Evolutionary conservation across 2,888 invertebrate species (phyloP), one percentile per base, ranked within the genome.

Genomic region (Scelioninae gen. 1): DNA sequence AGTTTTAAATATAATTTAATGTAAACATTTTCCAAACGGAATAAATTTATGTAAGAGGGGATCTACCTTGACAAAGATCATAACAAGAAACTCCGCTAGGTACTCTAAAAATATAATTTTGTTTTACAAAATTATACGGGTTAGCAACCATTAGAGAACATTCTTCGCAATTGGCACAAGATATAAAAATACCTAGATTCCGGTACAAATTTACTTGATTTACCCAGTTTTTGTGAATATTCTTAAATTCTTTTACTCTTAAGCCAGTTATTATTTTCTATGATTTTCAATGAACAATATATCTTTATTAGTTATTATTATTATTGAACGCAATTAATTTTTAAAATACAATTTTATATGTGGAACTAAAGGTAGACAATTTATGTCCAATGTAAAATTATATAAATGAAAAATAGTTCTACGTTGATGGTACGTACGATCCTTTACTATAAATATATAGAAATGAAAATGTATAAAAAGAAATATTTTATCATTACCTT

Each of bases 181-280:
- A 96, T 11, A 96, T 94, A 56, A 96, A 93, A 85, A 94, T 94
- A 89, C 95, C 94, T 87, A 96, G 93, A 69, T 94, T 94, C 43
- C 93, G 93, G 87, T 95, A 95, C 92, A 94, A 96, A 74, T 94
- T 93, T 53, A 97, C 95, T 90, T 96, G 95, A 7, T 94, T 94
- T 69, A 97, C 94, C 94, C 96, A 95, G 88, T 96, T 95, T 5
- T 91, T 90, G 90, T 96, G 96, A 51, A 95, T 92, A 56, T 93
- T 93, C 9, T 89, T 90, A 86, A 94, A 93, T 91, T 95, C 95
- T 81, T 90, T 90, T n/a, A 95, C 92, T 77, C 90, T 90, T 87
- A 95, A 87, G 84, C 93, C 93, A 4, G 93, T 92, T 34, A 94
- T 88, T 85, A 93, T 91, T 8, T 94, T 94, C 89, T 94, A 40